Evolutionary conservation across 2,113 vertebrate genomes (phyloP).

Genomic region (Coreoperca whiteheadi): DNA sequence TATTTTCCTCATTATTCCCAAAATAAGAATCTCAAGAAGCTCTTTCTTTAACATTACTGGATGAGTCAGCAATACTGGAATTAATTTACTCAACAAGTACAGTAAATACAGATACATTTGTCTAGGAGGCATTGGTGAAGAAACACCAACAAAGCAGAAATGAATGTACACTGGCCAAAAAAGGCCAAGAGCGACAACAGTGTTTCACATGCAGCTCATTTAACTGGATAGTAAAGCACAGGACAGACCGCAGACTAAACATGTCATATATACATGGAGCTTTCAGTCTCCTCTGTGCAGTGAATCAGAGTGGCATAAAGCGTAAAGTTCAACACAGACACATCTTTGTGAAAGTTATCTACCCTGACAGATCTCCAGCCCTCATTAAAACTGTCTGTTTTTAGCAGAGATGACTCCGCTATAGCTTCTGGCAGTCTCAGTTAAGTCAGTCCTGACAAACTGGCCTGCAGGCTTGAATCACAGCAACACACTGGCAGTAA

Average conservation of each 20-base stretch:
- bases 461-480: slow-evolving; percentile 6
- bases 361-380: background rate
- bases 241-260: background rate
- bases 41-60: background rate
- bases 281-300: background rate
- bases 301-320: slow-evolving; percentile 8
- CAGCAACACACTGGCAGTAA: background rate
- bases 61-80: background rate
- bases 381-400: slow-evolving; percentile 41
- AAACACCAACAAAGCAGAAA: background rate
- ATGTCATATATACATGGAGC: background rate
- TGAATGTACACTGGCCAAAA: background rate
- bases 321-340: background rate
- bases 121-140: background rate
- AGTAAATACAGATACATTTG: background rate
- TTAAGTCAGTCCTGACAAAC: slow-evolving; percentile 30
- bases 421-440: slow-evolving; percentile 11
- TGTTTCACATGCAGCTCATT: background rate
- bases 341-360: background rate
- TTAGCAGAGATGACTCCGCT: slow-evolving; percentile 24
- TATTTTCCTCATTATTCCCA: no score
- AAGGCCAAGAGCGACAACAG: background rate
- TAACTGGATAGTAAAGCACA: background rate
- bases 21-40: background rate
- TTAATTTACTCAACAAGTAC: background rate